These are phyloP conservation scores for Orchesella flavescens DNA, from an alignment of 2,888 invertebrate genomes.

Conservation along the genomic window DNA sequence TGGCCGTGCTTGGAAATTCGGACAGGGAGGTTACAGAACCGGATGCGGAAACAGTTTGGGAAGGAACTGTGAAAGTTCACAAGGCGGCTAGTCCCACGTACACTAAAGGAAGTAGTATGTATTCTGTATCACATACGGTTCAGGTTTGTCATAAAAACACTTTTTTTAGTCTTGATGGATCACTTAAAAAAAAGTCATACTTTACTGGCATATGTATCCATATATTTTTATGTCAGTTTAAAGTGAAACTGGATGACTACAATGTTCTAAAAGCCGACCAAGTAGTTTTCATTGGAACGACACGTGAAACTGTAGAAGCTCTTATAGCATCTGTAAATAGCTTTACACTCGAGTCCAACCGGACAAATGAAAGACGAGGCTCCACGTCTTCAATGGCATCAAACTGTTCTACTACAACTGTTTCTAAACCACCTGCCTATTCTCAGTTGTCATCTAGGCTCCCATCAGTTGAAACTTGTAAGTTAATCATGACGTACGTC, in stretches of 20 bases:
- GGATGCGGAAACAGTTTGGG: conserved; percentile 48
- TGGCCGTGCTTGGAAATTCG: conserved; percentile 24
- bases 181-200: too few relatives aligned
- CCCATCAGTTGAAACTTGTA: conserved; percentile 43
- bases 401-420: conserved; percentile 10
- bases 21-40: conserved; percentile 42
- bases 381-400: conserved; percentile 28
- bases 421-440: conserved; percentile 20
- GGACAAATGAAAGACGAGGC: conserved; percentile 13
- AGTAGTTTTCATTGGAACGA: conserved; percentile 41
- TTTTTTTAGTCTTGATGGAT: too few relatives aligned
- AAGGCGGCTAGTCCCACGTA: conserved; percentile 44
- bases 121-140: conserved; percentile 33
- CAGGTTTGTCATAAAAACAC: conserved; percentile 19
- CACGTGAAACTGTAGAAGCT: conserved; percentile 33
- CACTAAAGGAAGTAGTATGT: conserved; percentile 26
- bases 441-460: conserved; percentile 19
- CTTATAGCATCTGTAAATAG: conserved; percentile 15
- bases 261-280: conserved; percentile 50
- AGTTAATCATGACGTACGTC: neutral
- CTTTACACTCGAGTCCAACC: neutral
- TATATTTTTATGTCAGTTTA: conserved; percentile 25
- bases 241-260: conserved; percentile 51
- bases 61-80: conserved; percentile 43
- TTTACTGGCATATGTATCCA: too few relatives aligned